Base-by-base conservation (phyloP, 2,888 invertebrate species). In the Orthosia cruda region DNA sequence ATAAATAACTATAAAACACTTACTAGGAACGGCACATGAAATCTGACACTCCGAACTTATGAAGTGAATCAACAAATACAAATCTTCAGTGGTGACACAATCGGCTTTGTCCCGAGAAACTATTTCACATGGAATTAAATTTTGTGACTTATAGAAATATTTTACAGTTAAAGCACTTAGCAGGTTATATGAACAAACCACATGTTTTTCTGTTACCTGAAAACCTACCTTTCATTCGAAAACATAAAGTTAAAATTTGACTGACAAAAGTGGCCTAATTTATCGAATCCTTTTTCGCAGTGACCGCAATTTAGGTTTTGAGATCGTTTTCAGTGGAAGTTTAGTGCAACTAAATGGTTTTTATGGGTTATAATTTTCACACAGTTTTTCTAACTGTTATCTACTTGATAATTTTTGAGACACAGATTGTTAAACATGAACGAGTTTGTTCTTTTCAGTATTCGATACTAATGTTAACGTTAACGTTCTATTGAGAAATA, bases 131-230 rank as follows among this genome's bases (percentile, higher is more conserved):
- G 16, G n/a, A 71, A 61, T 76, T 72, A 63, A 75, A 49, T 74
- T 77, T 32, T 7, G 32, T 80, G 73, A 83, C 78, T n/a, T n/a
- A n/a, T 74, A 73, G 32, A 71, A 73, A 80, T 73, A 76, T 78
- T 74, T 83, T 73, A 72, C 70, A 66, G 32, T 18, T 67, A 64
- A 69, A 74, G 45, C 66, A 75, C 75, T 77, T 70, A 74, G 58
- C 52, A 65, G 61, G 61, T 71, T 71, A 32, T 68, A 58, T 45
- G 49, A 50, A 58, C 66, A 26, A 54, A 65, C 59, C 65, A 67
- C 55, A 54, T 54, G 16, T 0, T n/a, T 71, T 57, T n/a, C 2
- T 58, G 68, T 55, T n/a, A 16, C 4, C 2, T 12, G 20, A 71
- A 66, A 69, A 40, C 47, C 7, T 40, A 23, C 68, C 61, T 54